Evolutionary conservation across 2,888 invertebrate genomes (phyloP).

Genomic region (Lepidocyrtoides sp.): DNA sequence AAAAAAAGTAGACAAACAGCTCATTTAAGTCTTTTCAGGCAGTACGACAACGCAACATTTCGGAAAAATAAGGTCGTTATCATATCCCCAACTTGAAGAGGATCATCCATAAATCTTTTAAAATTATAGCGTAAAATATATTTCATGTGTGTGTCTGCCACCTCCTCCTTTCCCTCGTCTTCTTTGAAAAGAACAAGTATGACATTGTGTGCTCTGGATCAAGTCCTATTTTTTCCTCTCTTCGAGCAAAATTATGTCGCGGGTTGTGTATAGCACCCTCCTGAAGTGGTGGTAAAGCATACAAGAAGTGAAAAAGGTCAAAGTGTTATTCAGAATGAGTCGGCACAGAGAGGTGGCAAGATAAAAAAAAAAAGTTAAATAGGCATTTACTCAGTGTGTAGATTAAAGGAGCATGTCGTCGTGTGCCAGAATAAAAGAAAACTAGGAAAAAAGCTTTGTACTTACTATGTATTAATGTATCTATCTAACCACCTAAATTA

Average conservation of each 20-base stretch:
- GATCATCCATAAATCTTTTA: slow-evolving; percentile 22
- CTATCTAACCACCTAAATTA: slow-evolving; percentile 21
- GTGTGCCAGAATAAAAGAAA: background rate
- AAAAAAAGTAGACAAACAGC: background rate
- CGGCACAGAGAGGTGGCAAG: no score
- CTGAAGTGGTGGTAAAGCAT: background rate
- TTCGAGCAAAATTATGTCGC: background rate
- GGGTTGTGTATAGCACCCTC: background rate
- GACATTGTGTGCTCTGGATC: background rate
- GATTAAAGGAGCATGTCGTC: background rate
- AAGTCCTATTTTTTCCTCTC: background rate
- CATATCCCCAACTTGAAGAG: background rate
- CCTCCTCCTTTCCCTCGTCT: background rate
- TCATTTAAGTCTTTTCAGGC: slow-evolving; percentile 20
- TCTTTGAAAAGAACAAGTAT: slow-evolving; percentile 25
- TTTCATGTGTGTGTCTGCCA: background rate
- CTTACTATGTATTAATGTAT: no score
- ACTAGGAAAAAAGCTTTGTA: background rate
- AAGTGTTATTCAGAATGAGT: no score
- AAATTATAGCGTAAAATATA: slow-evolving; percentile 42
- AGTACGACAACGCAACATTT: background rate
- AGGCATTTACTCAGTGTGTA: no score
- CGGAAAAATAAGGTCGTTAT: slow-evolving; percentile 12
- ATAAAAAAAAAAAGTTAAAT: no score
- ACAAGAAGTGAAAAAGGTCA: no score